Evolutionary conservation across 2,888 invertebrate species (phyloP), one percentile per base, ranked within the genome.

Genomic region (Coecobrya sp.): DNA sequence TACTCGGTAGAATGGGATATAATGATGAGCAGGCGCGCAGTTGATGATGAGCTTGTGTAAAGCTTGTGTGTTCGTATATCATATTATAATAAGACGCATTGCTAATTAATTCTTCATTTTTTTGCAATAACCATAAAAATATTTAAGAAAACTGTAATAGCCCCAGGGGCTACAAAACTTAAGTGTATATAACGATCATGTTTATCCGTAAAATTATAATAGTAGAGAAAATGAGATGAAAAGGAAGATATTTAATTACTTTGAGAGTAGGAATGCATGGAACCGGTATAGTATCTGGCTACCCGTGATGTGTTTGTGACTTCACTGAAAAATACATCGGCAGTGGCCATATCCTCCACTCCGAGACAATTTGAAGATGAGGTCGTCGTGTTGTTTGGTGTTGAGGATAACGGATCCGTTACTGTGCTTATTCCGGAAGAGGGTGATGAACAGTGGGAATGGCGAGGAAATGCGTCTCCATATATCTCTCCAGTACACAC

Each of bases 211-310:
- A 59, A 42, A 82, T 82, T 82, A n/a, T n/a, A n/a, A n/a, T n/a
- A 59, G 16, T 42, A 73, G n/a, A 55, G 13, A n/a, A 27, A 45
- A 86, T 55, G 13, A 55, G 25, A 52, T 84, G 42, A 22, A 19
- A 62, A 52, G 11, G n/a, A 73, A 70, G 11, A 73, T 25, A 65
- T 22, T 22, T 36, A 36, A 55, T 94, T 94, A 95, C 95, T 94
- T 93, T 94, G 95, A 81, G 95, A 94, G 85, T 95, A 95, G 93
- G 95, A 95, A 93, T 95, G 95, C 95, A 95, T 94, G 87, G 93
- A 92, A 52, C 86, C 85, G 92, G 94, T 92, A 93, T 94, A 94
- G 92, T 95, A 95, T 73, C 94, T 86, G 79, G 94, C 94, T 84
- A 94, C 94, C 86, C 94, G 89, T 73, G 94, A 93, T 86, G 93